phyloP scores from a whole-genome alignment of 2,113 vertebrate species.

The Dasyurus viverrinus region DNA sequence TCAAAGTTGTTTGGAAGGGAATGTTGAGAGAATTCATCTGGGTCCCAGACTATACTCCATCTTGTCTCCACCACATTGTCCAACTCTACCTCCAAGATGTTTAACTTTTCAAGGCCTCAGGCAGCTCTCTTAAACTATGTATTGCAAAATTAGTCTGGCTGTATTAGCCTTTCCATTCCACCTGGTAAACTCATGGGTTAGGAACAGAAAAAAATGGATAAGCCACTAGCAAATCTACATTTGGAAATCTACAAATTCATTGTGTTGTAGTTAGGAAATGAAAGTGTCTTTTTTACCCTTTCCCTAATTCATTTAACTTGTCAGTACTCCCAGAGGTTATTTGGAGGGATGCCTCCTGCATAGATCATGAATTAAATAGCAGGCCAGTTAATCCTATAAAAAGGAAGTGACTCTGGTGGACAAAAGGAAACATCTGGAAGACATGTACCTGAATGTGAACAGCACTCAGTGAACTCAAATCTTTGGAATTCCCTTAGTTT shows the following conservation, averaged over 20 bases:
- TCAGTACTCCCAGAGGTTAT: conserved; percentile 9
- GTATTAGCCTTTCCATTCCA: background rate
- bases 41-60: background rate
- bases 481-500: conserved; percentile 39
- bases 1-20: background rate
- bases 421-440: conserved; percentile 43
- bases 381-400: conserved; percentile 29
- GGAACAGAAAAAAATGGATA: background rate
- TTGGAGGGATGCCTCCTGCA: background rate
- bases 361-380: conserved; percentile 49
- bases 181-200: background rate
- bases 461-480: conserved; percentile 17
- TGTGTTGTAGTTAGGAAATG: conserved; percentile 22
- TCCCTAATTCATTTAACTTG: conserved; percentile 45
- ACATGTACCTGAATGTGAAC: conserved; percentile 1
- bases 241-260: background rate
- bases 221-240: background rate
- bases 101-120: background rate
- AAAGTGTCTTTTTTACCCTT: conserved; percentile 11
- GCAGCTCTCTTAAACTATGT: background rate
- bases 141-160: background rate
- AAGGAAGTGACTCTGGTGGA: conserved; percentile 15
- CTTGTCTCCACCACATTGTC: background rate
- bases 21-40: background rate
- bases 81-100: background rate